Base-by-base conservation (phyloP, 2,113 vertebrate genomes). In the Cyprinodon brontotheroides region DNA sequence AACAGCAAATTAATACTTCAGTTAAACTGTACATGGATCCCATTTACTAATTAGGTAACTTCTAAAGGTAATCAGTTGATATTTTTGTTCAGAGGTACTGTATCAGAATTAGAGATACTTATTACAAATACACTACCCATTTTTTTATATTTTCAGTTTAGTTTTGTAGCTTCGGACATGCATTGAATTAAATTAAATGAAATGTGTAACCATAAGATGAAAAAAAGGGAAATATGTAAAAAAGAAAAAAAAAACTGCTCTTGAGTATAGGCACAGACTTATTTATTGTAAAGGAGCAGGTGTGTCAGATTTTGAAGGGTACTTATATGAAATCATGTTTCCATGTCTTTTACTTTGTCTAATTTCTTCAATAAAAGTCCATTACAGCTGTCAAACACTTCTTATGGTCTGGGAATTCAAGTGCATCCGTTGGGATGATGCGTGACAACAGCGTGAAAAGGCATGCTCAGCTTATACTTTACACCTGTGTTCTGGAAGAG, bases 401-500 rank as follows among this genome's bases (percentile, higher is more conserved):
- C 50, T n/a, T 68, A 11, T 50, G 69, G 53, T 75, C 63, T 65
- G 78, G 57, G 67, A 69, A 80, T 72, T 41, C 65, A 64, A 77
- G 78, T 65, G 75, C 65, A 79, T 77, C 83, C 79, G 36, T 72
- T 61, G 74, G 74, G 70, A 78, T 50, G 53, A 57, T 80, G 82
- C 75, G 60, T 81, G 81, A 90, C 68, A 76, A 77, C 22, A 69
- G 81, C 59, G 5, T 77, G 74, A 81, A 86, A 86, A 73, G 65
- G 17, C 10, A 13, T 12, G 37, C 50, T 79, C 83, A 40, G 48
- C 68, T 72, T 47, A 53, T 67, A 63, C 75, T 75, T 83, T 74
- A 85, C 86, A 85, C 78, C 72, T 85, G 82, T 82, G 85, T 86
- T 91, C 85, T 85, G 83, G 83, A 89, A 85, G 77, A 89, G 74